Conservation (phyloP, 2,888 invertebrate species). For the Sesia bembeciformis region DNA sequence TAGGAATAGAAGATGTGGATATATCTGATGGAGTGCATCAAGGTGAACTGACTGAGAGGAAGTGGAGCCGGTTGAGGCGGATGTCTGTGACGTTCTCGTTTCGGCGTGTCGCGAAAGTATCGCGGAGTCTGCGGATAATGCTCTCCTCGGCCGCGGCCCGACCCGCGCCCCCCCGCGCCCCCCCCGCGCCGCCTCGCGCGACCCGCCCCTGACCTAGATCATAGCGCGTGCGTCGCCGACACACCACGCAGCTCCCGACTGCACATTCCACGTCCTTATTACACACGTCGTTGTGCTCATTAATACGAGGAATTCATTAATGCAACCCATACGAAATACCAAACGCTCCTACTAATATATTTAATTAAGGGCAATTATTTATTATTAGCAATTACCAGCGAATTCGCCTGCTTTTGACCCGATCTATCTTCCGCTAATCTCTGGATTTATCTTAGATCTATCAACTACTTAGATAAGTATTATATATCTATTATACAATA, state of each 20-base stretch:
- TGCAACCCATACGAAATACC: too few species aligned
- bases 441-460: too few species aligned
- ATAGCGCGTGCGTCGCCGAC: background rate
- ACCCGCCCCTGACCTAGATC: constrained; percentile 29
- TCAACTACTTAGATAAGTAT: too few species aligned
- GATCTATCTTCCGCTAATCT: too few species aligned
- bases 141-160: constrained; percentile 7
- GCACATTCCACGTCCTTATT: background rate
- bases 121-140: background rate
- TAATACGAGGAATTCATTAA: too few species aligned
- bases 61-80: constrained; percentile 9
- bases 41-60: constrained; percentile 1
- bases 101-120: background rate
- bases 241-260: background rate
- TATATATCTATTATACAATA: too few species aligned
- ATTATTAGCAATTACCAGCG: too few species aligned
- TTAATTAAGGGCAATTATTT: too few species aligned
- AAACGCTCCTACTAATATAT: too few species aligned
- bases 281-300: background rate
- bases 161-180: constrained; percentile 11
- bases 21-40: too few species aligned
- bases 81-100: constrained; percentile 3
- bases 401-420: too few species aligned
- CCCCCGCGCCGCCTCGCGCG: constrained; percentile 6
- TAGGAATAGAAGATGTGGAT: too few species aligned